Conservation (phyloP, 2,113 vertebrate genomes). For the Pyrgilauda ruficollis region DNA sequence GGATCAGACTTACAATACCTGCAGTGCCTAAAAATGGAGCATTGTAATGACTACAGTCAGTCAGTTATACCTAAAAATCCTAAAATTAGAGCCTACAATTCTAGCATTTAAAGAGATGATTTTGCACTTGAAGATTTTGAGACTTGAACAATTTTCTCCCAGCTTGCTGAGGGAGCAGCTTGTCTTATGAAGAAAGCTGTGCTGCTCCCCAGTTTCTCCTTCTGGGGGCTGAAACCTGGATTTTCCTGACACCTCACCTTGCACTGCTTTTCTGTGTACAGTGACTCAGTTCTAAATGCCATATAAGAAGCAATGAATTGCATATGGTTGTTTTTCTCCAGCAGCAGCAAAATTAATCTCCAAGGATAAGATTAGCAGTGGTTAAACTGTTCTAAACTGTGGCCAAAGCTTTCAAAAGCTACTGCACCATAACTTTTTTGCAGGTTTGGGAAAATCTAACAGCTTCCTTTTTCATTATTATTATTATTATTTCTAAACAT, state of each 20-base stretch:
- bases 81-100: background rate
- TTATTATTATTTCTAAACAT: background rate
- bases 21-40: conserved; percentile 29
- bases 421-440: background rate
- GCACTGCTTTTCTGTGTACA: background rate
- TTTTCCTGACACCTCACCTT: background rate
- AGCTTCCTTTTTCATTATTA: background rate
- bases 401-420: background rate
- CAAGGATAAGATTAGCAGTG: background rate
- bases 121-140: background rate
- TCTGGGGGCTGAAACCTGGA: background rate
- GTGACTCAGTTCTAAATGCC: background rate
- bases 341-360: background rate
- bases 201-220: background rate
- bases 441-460: background rate
- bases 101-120: background rate
- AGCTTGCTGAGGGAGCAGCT: background rate
- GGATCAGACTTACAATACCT: background rate
- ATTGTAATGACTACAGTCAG: conserved; percentile 13
- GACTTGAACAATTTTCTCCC: background rate
- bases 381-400: background rate
- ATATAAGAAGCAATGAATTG: background rate
- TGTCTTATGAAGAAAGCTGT: background rate
- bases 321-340: background rate
- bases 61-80: conserved; percentile 8